Percentiles rank a stretch among this genome's conserved stretches.
phyloP scores from a whole-genome alignment of 2,797 vertebrate genomes.

The Mus minutoides region DNA sequence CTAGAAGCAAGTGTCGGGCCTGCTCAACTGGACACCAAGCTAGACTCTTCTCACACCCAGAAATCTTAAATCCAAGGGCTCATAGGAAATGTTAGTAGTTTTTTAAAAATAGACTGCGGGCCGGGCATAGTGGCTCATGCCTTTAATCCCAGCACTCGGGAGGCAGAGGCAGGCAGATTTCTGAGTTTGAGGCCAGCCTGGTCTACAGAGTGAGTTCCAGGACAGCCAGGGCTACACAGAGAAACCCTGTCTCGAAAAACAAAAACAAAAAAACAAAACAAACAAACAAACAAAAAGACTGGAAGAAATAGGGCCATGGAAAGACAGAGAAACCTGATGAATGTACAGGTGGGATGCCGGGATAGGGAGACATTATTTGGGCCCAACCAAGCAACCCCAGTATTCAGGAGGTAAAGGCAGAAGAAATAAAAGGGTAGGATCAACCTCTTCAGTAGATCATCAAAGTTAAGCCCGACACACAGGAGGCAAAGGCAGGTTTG shows the following conservation, averaged over 20 bases:
- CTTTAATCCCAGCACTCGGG: too few species aligned
- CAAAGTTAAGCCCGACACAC: neutral
- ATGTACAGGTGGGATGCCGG: accelerated
- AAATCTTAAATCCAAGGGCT: neutral
- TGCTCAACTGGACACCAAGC: neutral
- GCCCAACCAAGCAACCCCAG: neutral
- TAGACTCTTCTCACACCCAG: neutral
- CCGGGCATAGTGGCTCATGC: too few species aligned
- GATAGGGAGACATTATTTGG: neutral
- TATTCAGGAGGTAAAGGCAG: neutral
- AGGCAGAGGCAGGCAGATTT: too few species aligned
- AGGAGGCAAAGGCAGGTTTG: neutral
- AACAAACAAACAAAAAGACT: too few species aligned
- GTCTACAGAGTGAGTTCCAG: too few species aligned
- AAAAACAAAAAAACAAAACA: too few species aligned
- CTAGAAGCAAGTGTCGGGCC: neutral
- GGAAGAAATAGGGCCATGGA: neutral
- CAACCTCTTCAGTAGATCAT: neutral
- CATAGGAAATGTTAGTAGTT: neutral
- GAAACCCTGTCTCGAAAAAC: too few species aligned
- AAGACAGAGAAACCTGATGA: neutral
- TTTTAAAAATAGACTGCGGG: neutral
- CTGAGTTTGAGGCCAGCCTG: too few species aligned
- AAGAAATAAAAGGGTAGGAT: neutral
- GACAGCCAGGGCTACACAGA: too few species aligned